Evolutionary conservation across 2,113 vertebrate genomes (phyloP).

Genomic region (Colius striatus): DNA sequence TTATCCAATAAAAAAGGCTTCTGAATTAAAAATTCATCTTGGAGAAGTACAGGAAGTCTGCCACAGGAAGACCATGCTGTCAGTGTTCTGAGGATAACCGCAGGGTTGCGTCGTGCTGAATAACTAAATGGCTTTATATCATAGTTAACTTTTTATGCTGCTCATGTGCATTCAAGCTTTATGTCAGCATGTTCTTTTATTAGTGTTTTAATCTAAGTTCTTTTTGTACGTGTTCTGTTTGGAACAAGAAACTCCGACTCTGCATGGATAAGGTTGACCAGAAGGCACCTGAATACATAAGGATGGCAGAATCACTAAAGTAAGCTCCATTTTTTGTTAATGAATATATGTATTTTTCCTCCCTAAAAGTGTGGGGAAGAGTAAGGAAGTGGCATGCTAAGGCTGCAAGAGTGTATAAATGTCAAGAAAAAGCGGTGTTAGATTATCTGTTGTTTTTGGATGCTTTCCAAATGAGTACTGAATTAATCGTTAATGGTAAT

Average conservation of each 20-base stretch:
- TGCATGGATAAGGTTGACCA: constrained; percentile 96
- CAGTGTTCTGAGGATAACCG: neutral
- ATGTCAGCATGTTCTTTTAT: neutral
- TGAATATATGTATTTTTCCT: neutral
- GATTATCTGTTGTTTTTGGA: neutral
- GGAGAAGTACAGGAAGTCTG: neutral
- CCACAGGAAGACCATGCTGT: neutral
- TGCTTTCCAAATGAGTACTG: neutral
- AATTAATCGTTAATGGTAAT: neutral
- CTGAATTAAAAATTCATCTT: neutral
- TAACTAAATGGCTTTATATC: neutral
- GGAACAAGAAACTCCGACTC: constrained; percentile 87
- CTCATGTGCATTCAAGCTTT: neutral
- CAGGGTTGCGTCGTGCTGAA: neutral
- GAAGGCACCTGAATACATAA: constrained; percentile 92
- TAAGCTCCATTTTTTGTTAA: constrained; percentile 70
- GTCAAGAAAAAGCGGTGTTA: neutral
- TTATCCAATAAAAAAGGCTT: neutral
- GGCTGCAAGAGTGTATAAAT: neutral
- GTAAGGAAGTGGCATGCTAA: neutral
- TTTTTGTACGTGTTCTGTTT: neutral
- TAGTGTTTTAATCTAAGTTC: neutral
- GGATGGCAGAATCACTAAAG: constrained; percentile 95
- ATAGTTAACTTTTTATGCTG: neutral
- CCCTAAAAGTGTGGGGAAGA: neutral